Conservation (phyloP, 1,140 invertebrate species). For the Scylla paramamosain region DNA sequence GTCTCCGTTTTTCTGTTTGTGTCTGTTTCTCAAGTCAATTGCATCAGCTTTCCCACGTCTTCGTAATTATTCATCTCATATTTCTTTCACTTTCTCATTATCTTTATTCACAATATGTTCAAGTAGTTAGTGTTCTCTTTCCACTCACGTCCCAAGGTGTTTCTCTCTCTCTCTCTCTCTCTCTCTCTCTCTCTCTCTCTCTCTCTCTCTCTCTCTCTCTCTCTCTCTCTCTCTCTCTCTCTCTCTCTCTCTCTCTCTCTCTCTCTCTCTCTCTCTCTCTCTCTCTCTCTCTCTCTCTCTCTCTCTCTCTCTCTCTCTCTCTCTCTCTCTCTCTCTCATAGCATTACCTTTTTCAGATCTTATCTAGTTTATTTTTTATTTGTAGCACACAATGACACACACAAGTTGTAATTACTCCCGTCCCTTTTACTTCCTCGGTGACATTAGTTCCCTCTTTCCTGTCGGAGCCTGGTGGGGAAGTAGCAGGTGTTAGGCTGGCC, state of each 20-base stretch:
- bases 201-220: constrained; percentile 28
- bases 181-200: neutral
- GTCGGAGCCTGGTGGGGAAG: neutral
- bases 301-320: neutral
- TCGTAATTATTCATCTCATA: no score
- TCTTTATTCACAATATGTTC: no score
- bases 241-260: neutral
- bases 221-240: neutral
- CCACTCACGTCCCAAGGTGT: neutral
- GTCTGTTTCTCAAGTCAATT: neutral
- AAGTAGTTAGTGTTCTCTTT: no score
- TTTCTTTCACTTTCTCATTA: no score
- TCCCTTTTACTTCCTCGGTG: neutral
- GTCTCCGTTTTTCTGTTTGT: neutral
- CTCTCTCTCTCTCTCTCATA: no score
- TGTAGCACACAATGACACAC: neutral
- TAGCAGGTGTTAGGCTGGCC: neutral
- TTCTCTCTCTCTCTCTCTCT: neutral
- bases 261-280: constrained; percentile 36
- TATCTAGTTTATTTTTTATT: neutral
- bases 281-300: constrained; percentile 49
- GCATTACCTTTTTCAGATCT: no score
- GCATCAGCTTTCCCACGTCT: no score
- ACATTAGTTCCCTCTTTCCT: neutral
- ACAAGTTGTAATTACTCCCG: neutral